These are phyloP conservation scores for Tetrao urogallus DNA, from an alignment of 2,113 vertebrate species.

Conservation along the genomic window DNA sequence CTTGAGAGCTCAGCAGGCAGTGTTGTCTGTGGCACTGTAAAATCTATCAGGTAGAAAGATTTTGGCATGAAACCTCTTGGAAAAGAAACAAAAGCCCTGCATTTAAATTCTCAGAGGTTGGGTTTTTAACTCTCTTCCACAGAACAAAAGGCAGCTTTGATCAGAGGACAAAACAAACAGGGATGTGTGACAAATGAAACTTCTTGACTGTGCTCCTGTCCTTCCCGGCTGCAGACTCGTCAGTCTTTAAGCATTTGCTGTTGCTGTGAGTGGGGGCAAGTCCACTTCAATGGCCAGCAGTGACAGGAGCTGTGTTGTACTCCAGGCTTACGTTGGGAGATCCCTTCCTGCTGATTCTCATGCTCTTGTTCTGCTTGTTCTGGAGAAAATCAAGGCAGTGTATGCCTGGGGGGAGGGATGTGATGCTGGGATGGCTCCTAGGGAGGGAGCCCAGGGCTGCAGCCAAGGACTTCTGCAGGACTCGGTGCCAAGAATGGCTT, in stretches of 20 bases:
- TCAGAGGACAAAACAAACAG: background rate
- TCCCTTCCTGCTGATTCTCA: background rate
- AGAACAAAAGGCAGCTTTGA: background rate
- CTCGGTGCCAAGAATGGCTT: background rate
- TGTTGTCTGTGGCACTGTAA: background rate
- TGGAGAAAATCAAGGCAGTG: background rate
- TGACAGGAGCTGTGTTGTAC: background rate
- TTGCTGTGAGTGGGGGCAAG: background rate
- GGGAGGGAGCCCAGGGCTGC: background rate
- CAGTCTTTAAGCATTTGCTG: background rate
- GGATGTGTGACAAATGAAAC: background rate
- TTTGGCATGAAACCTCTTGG: background rate
- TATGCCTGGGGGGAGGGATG: accelerated
- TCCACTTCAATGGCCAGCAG: background rate
- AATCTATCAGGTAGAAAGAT: background rate
- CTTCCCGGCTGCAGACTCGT: background rate
- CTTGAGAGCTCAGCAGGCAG: background rate
- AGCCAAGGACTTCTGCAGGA: background rate
- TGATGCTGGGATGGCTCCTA: background rate
- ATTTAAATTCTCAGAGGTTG: background rate
- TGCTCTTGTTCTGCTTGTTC: background rate
- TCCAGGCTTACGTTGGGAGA: background rate
- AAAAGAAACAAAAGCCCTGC: background rate
- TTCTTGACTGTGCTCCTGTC: background rate
- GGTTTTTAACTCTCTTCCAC: background rate